Base-by-base conservation (phyloP, 1,140 invertebrate species). In the Ctenoplectra terminalis region DNA sequence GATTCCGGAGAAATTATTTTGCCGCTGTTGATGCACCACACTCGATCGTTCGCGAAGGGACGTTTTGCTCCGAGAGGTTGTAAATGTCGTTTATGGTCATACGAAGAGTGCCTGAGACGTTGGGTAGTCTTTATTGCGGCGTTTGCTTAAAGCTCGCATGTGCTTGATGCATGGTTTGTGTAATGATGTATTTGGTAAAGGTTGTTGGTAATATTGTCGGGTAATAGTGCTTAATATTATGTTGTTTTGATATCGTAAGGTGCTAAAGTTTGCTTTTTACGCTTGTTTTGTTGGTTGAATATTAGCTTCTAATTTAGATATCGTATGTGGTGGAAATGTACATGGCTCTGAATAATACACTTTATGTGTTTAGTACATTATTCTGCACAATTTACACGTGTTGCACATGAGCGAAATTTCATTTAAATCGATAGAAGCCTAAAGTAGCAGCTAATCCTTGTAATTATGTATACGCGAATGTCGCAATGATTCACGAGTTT, bases 1-100 rank as follows among this genome's bases (percentile, higher is more conserved):
- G 73, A 75, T 66, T 66, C 73, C 73, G 15, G 34, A 17, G 60
- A 66, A 75, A 75, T 60, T 58, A 64, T 74, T 74, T 63, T 8
- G 43, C 43, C 13, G 8, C 50, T 9, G 29, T 26, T 2, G n/a
- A 11, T 34, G 20, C 17, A 15, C 2, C 26, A 31, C 3, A 23
- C 8, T 37, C 60, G 60, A 63, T 9, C 31, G 20, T 9, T 20
- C 60, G 61, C 61, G 66, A 1, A 34, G 67, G 29, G 67, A 50
- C 29, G 29, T n/a, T 70, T 70, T 34, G 29, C 46, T 40, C n/a
- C 7, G 8, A 8, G 56, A 61, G 43, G 7, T 74, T 74, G 20
- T 48, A 61, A 74, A 74, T 46, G 31, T 43, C 40, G 17, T 43
- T 73, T 43, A 66, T 40, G 63, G 15, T 40, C 37, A 37, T 40